Conservation (phyloP, 2,888 invertebrate genomes). For the Caenorhabditis uteleia region DNA sequence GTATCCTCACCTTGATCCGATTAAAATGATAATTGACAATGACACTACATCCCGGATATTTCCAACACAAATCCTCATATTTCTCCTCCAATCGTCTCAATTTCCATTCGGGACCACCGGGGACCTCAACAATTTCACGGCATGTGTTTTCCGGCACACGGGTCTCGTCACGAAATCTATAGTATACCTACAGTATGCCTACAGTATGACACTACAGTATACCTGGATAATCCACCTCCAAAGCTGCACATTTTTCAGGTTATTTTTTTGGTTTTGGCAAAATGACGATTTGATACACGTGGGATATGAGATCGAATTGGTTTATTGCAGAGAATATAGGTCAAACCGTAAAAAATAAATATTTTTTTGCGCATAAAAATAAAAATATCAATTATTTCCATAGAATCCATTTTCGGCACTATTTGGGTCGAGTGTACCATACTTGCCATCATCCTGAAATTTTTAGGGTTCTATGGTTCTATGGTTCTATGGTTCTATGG, state of each 20-base stretch:
- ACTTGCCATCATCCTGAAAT: conserved; percentile 39
- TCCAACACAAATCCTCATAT: conserved; percentile 20
- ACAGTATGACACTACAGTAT: too few species aligned
- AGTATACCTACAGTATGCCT: too few species aligned
- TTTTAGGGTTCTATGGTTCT: neutral
- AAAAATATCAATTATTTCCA: conserved; percentile 7
- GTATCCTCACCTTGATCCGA: conserved; percentile 16
- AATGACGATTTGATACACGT: neutral
- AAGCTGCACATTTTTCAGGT: too few species aligned
- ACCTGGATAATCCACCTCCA: conserved; percentile 24
- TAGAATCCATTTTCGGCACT: conserved; percentile 25
- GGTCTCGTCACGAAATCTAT: too few species aligned
- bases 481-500: too few species aligned
- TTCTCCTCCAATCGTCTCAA: conserved; percentile 17
- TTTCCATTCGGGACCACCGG: conserved; percentile 31
- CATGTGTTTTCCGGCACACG: conserved; percentile 15
- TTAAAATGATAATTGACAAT: conserved; percentile 37
- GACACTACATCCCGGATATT: conserved; percentile 30
- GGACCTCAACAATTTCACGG: conserved; percentile 29
- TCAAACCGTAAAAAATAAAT: conserved; percentile 7
- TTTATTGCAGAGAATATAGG: conserved; percentile 2
- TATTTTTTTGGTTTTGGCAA: neutral
- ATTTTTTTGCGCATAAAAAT: neutral
- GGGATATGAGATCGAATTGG: conserved; percentile 1
- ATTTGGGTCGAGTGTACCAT: conserved; percentile 21